Base-by-base conservation (phyloP, 2,888 invertebrate genomes). In the Aphidoletes aphidimyza region DNA sequence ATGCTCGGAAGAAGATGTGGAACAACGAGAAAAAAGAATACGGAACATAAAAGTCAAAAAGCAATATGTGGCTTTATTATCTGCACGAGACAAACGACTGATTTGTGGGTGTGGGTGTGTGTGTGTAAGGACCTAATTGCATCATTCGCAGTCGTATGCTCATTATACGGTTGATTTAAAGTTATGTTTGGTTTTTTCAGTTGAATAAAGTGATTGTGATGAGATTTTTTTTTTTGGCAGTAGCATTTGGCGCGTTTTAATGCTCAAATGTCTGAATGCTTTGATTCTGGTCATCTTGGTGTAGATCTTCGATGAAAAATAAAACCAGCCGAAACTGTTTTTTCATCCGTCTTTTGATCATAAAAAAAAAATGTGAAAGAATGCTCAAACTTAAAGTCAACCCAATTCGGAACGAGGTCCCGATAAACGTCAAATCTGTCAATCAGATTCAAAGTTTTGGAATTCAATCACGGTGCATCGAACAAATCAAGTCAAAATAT, bases 401-500 rank as follows among this genome's bases (percentile, higher is more conserved):
- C 30, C 11, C 3, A 2, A 22, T 26, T 26, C 22, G 19, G 14
- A 69, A 14, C 8, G 14, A 30, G 69, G 30, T 69, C 17, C 69
- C 2, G 30, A 69, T 54, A 14, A 14, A 69, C 17, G 69, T 30
- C 69, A 30, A 34, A 69, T 9, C 69, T 69, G 69, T 69, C 69
- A 69, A 69, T 69, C 69, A 69, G 69, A 69, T 69, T 30, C 14
- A 30, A 14, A 30, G 9, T 22, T 14, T 26, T n/a, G n/a, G n/a
- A n/a, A n/a, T n/a, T n/a, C n/a, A n/a, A n/a, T n/a, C n/a, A n/a
- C n/a, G 19, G 34, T 69, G 69, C n/a, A 30, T n/a, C 19, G 69
- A 30, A 69, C 26, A 69, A 69, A 69, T 69, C 69, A 69, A 69
- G 69, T 69, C 69, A 69, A 69, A 69, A 69, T 69, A 69, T 69